phyloP scores from a whole-genome alignment of 2,797 vertebrate genomes.

The Tenualosa ilisha region DNA sequence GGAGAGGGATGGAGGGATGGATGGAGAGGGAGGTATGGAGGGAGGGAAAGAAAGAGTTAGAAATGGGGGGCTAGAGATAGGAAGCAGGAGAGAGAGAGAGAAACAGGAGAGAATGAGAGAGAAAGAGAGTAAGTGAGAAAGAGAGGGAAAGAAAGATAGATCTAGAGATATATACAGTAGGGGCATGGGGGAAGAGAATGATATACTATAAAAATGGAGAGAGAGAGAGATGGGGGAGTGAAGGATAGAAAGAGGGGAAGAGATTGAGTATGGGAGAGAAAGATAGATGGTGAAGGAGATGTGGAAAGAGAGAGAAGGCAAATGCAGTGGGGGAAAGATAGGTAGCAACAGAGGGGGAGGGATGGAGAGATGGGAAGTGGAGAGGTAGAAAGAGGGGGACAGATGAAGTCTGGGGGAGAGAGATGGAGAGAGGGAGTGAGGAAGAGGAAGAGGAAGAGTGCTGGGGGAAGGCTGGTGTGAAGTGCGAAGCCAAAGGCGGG shows the following conservation, averaged over 20 bases:
- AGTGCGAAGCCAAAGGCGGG: constrained; percentile 16
- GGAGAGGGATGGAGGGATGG: constrained; percentile 27
- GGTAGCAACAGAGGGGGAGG: neutral
- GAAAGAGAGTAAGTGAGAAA: neutral
- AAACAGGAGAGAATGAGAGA: neutral
- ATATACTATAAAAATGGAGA: neutral
- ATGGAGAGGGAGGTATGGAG: constrained; percentile 39
- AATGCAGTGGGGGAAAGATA: too few relatives aligned
- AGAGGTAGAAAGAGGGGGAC: neutral
- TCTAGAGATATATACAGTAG: neutral
- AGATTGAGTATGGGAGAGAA: constrained; percentile 34
- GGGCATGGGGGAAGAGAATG: constrained; percentile 20
- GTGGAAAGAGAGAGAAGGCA: too few relatives aligned
- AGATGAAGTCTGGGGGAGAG: neutral
- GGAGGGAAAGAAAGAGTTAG: neutral
- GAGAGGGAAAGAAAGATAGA: constrained; percentile 30
- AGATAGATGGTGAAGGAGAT: neutral
- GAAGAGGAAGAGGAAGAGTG: neutral
- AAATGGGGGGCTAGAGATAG: neutral
- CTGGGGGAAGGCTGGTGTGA: neutral
- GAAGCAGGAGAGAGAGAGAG: constrained; percentile 38
- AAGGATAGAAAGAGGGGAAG: neutral
- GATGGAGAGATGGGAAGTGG: neutral
- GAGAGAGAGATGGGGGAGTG: too few relatives aligned
- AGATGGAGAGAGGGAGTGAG: constrained; percentile 16